Conservation (phyloP, 2,888 invertebrate genomes). For the Ischnus inquisitorius region DNA sequence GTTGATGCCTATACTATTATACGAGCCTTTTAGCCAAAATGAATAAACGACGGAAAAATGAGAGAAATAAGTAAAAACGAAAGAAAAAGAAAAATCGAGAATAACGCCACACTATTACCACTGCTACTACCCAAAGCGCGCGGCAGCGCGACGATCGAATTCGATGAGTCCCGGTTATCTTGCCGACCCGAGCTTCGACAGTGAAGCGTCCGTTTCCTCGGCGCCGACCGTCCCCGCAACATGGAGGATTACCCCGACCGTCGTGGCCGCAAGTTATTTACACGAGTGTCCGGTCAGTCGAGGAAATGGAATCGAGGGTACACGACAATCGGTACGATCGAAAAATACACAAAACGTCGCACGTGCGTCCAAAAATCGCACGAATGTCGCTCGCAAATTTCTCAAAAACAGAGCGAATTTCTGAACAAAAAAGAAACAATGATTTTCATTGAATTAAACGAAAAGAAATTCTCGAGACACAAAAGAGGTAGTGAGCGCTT, state of each 20-base stretch:
- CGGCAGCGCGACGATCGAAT: slow-evolving; percentile 17
- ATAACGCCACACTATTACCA: slow-evolving; percentile 23
- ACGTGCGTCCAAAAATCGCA: slow-evolving; percentile 77
- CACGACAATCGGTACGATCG: slow-evolving; percentile 30
- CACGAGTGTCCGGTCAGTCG: not conserved
- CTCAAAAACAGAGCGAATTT: slow-evolving; percentile 53
- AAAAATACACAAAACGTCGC: slow-evolving; percentile 55
- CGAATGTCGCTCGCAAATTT: slow-evolving; percentile 78
- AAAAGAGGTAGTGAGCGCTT: slow-evolving; percentile 10
- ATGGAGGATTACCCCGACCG: slow-evolving; percentile 14
- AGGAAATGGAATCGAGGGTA: slow-evolving; percentile 16
- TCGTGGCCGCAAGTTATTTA: not conserved
- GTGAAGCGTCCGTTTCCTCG: slow-evolving; percentile 10
- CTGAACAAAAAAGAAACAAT: slow-evolving; percentile 38
- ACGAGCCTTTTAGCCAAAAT: slow-evolving; percentile 74
- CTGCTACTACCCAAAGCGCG: slow-evolving; percentile 38
- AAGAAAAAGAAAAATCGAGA: slow-evolving; percentile 41
- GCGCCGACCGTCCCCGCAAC: not conserved
- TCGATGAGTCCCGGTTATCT: not conserved
- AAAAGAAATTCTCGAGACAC: slow-evolving; percentile 38
- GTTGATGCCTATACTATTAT: slow-evolving; percentile 81
- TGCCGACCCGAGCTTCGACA: slow-evolving; percentile 4
- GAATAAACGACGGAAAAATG: slow-evolving; percentile 61
- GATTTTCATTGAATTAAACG: slow-evolving; percentile 15
- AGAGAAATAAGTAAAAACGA: no score